Base-by-base conservation (phyloP, 2,113 vertebrate genomes). In the Mormyrus lacerda region DNA sequence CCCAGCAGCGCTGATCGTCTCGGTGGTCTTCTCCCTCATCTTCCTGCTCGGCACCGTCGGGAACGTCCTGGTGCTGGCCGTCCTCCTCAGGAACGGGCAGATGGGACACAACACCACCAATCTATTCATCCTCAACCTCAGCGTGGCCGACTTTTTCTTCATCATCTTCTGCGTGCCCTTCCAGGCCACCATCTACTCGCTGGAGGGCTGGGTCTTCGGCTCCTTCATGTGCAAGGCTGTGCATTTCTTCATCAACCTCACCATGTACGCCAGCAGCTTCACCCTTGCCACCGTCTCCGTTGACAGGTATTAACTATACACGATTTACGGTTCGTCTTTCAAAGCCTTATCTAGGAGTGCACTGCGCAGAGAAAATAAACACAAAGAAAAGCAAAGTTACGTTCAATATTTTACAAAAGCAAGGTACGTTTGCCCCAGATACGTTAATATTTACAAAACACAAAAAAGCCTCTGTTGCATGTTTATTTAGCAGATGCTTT, bases 251-350 rank as follows among this genome's bases (percentile, higher is more conserved):
- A 97, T 97, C 94, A 97, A 97, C 94, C 96, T 98, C 90, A 97
- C 97, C 92, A 97, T 97, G 97, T 97, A 97, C 0, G 97, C 97
- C 90, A 98, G 97, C 95, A 97, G 97, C 93, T 97, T 98, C 94
- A 98, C 97, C 0, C 93, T 98, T 6, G 97, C 97, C 0, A 96
- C 96, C 0, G 95, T 97, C 90, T 97, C 97, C 2, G 97, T 97
- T 4, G 97, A 98, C 96, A 96, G 97, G 97, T 97, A 91, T 35
- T 9, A 8, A 7, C 11, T 5, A 53, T 8, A 53, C 13, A 19
- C 10, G 24, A 53, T 31, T 3, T 7, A 17, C 8, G 19, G 42
- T 10, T 21, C 19, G 3, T 45, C 79, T 11, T 84, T 84, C 35
- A 47, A n/a, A 83, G 9, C 15, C 17, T 3, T 76, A 17, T 19